A percentile compares a stretch with the other conserved stretches of the same genome.
phyloP scores from a whole-genome alignment of 2,888 invertebrate species.

The Synergus japonicus region DNA sequence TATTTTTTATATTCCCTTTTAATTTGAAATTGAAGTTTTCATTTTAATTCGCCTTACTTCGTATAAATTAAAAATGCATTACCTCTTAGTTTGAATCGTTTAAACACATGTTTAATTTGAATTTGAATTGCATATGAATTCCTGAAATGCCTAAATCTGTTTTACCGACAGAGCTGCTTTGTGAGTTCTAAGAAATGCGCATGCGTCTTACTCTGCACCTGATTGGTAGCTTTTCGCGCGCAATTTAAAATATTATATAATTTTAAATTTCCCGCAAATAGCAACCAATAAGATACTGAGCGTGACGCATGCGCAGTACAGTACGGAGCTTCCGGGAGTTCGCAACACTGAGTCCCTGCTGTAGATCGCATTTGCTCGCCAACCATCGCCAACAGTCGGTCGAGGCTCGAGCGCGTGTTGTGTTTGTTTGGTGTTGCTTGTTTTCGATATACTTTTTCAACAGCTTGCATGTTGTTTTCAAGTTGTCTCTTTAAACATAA shows the following conservation, averaged over 20 bases:
- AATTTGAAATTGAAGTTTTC: no score
- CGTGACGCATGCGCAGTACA: no score
- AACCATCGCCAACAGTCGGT: not conserved
- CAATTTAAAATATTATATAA: not conserved
- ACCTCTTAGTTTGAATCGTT: no score
- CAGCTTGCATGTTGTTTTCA: conserved; percentile 16
- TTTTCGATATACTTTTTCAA: not conserved
- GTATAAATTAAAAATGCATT: no score
- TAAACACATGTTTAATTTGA: no score
- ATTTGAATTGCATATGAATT: no score
- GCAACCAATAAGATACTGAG: no score
- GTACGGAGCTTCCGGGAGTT: no score
- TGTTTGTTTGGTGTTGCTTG: not conserved
- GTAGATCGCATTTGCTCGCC: not conserved
- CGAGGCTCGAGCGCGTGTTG: conserved; percentile 11
- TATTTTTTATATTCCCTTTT: no score
- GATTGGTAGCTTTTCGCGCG: no score
- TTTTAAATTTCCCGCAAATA: not conserved
- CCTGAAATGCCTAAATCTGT: not conserved
- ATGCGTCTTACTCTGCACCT: no score
- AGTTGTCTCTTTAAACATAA: not conserved
- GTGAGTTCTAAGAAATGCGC: not conserved
- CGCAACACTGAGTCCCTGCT: not conserved
- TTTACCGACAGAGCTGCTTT: not conserved
- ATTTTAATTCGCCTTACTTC: no score